Evolutionary conservation across 53 echinoderm and acorn worm species (phyloP).

Genomic region (Stichopus horrens): DNA sequence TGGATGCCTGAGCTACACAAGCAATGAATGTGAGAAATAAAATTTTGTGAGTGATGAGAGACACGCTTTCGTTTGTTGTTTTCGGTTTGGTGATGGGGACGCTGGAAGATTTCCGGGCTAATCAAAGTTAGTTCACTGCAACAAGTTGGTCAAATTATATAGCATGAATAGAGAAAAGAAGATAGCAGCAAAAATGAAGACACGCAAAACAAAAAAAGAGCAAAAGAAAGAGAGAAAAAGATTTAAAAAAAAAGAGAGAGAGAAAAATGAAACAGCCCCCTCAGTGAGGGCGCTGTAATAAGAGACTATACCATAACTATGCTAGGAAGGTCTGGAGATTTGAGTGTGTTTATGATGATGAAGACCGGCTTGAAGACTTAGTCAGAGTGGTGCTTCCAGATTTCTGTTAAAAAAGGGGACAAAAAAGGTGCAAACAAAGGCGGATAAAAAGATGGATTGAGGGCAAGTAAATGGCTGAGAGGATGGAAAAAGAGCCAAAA

Average conservation of each 20-base stretch:
- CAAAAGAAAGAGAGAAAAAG: neutral
- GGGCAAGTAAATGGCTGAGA: constrained; percentile 10
- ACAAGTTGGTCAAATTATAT: neutral
- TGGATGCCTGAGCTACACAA: no score
- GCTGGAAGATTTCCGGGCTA: neutral
- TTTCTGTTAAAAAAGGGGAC: constrained; percentile 47
- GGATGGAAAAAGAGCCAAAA: neutral
- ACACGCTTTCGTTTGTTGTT: neutral
- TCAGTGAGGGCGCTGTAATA: constrained; percentile 10
- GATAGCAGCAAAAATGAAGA: neutral
- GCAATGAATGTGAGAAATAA: no score
- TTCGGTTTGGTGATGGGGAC: neutral
- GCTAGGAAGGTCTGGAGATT: constrained; percentile 50
- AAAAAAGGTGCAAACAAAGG: constrained; percentile 40
- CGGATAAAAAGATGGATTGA: constrained; percentile 14
- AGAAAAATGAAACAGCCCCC: constrained; percentile 1
- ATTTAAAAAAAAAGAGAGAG: neutral
- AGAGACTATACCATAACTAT: constrained; percentile 48
- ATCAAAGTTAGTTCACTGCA: neutral
- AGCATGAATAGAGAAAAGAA: neutral
- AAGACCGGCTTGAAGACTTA: constrained; percentile 40
- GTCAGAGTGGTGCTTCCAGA: constrained; percentile 30
- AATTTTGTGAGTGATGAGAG: no score
- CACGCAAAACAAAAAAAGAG: neutral
- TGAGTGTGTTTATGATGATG: constrained; percentile 40